Base-by-base conservation (phyloP, 2,113 vertebrate species). In the Panthera uncia region DNA sequence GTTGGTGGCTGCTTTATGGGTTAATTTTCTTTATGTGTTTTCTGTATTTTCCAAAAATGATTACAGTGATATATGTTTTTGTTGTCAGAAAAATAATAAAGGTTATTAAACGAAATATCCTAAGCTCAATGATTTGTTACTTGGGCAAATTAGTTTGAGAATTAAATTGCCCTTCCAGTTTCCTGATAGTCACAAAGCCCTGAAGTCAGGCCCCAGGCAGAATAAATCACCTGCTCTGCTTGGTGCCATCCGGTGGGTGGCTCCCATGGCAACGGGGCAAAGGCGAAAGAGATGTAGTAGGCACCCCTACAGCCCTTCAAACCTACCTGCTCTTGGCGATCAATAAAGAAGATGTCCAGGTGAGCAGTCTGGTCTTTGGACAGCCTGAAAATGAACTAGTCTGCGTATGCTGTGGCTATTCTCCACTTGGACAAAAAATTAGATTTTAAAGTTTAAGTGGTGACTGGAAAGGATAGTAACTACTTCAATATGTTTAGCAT, bases 101-200 rank as follows among this genome's bases (percentile, higher is more conserved):
- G 33, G 12, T 61, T 61, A 87, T 83, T 74, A 73, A 29, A 57
- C 31, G 68, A 84, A 88, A 50, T 79, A 45, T 11, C 45, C 79
- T 36, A 65, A 50, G 23, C 7, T 80, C 27, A n/a, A 7, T 33
- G 76, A 66, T n/a, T 61, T 19, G 41, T 36, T 52, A 41, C 10
- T 45, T 63, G 10, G 31, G 52, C 57, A 41, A 95, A 71, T 91
- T 21, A 76, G 48, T 95, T 36, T 94, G 94, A 91, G 57, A 87
- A 78, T 38, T 38, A 85, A 91, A 82, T 19, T 15, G 10, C 31
- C 57, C 61, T 63, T 83, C 18, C n/a, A 45, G 21, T 50, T 73
- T 63, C 45, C 92, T 55, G 48, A 29, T 1, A 3, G 45, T 79
- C 86, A 79, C 36, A 50, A 21, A 55, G 83, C 21, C 63, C 50